These are phyloP conservation scores for Glyptemys insculpta DNA, from an alignment of 2,797 vertebrate species.

Conservation along the genomic window DNA sequence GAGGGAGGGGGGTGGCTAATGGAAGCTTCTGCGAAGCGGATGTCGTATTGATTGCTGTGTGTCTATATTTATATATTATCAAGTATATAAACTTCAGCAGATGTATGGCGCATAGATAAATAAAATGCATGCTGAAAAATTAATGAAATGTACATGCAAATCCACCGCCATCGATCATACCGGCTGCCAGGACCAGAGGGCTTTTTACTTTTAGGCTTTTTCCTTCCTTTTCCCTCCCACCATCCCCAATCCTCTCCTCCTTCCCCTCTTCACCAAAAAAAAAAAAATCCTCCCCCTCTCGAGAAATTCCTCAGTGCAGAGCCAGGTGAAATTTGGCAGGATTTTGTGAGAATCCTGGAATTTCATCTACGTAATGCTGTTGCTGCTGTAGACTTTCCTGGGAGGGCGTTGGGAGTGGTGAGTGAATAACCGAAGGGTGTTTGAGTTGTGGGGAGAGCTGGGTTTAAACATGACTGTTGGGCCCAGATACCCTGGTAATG, in stretches of 20 bases:
- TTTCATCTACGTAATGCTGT: not conserved
- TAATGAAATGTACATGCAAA: conserved; percentile 83
- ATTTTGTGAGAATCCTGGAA: conserved; percentile 22
- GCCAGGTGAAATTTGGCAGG: conserved; percentile 32
- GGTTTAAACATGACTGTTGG: not conserved
- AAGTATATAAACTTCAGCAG: conserved; percentile 85
- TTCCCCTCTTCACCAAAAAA: not conserved
- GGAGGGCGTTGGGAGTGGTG: not conserved
- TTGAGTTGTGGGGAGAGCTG: not conserved
- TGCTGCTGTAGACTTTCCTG: not conserved
- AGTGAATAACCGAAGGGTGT: not conserved
- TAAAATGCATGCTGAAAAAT: conserved; percentile 86
- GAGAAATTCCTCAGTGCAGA: conserved; percentile 75
- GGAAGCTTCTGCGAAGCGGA: conserved; percentile 83
- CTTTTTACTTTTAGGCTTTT: conserved; percentile 77
- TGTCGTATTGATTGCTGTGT: conserved; percentile 83
- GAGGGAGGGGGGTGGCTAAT: conserved; percentile 76
- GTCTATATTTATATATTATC: conserved; percentile 86
- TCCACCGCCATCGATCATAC: conserved; percentile 75
- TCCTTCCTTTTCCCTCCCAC: conserved; percentile 62
- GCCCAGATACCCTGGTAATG: not conserved
- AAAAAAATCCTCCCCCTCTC: conserved; percentile 30
- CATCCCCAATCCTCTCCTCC: conserved; percentile 34
- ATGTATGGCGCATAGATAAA: conserved; percentile 85
- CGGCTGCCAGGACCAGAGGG: conserved; percentile 75